Conservation (phyloP, 2,113 vertebrate species). For the Semnornis frantzii region DNA sequence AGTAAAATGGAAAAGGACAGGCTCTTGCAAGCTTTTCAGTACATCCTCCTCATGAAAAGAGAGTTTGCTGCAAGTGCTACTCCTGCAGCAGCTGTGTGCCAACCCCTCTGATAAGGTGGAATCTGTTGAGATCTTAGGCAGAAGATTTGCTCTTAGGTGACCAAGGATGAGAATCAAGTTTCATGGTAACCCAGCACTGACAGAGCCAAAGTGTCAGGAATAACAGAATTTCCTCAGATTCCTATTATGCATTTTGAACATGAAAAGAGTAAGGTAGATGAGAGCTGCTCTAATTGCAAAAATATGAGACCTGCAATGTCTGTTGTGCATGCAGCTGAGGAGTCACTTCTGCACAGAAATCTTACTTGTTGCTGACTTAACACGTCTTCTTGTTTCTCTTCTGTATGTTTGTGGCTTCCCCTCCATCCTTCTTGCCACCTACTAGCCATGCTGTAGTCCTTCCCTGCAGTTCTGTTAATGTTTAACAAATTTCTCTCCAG, state of each 20-base stretch:
- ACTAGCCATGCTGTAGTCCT: slow-evolving; percentile 19
- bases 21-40: not conserved
- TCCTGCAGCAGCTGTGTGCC: not conserved
- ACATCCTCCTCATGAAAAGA: not conserved
- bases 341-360: not conserved
- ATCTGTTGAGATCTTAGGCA: not conserved
- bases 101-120: not conserved
- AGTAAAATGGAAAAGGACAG: not conserved
- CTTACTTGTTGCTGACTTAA: not conserved
- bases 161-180: not conserved
- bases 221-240: not conserved
- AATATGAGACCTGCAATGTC: not conserved
- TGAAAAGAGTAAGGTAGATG: not conserved
- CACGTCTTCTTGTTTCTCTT: not conserved
- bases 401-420: not conserved
- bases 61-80: not conserved
- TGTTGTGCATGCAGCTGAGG: not conserved
- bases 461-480: slow-evolving; percentile 65
- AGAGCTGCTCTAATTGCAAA: not conserved
- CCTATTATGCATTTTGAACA: not conserved
- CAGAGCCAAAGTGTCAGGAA: not conserved
- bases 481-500: slow-evolving; percentile 72
- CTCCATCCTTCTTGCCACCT: not conserved
- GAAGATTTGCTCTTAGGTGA: not conserved
- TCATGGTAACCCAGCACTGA: not conserved